Evolutionary conservation across 2,113 vertebrate genomes (phyloP), one percentile per base, ranked within the genome.

Genomic region (Electrona antarctica): DNA sequence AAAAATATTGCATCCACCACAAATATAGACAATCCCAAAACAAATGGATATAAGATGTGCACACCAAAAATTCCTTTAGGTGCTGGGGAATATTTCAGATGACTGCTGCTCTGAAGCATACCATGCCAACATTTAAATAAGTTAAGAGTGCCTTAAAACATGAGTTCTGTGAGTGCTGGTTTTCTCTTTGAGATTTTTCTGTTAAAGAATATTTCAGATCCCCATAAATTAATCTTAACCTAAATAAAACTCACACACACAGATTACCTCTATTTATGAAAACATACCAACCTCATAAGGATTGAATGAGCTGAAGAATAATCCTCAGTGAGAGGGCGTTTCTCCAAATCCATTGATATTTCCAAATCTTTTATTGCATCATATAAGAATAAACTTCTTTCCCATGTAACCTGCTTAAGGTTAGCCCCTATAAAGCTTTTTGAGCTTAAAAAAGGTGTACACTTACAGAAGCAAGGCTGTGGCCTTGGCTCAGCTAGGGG

Each of bases 341-440:
- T 88, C 81, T 87, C 87, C 3, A 65, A 71, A 13, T 88, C 79
- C 0, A 45, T 48, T 7, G 63, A 45, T 9, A 14, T 2, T 10
- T 81, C 10, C 8, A 60, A 8, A 45, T 12, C 75, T 82, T 85
- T 85, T 48, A 5, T 55, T 51, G 15, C 47, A 64, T 28, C 13
- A 3, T 13, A 13, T 54, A 12, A 13, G 5, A n/a, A 54, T 13
- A 7, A n/a, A n/a, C 2, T 15, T 59, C n/a, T 15, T 59, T 29
- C 21, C 57, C 57, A 21, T 12, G 14, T 28, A 41, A 41, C 33
- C 33, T 41, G 33, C 28, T 49, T 45, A 29, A 12, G 6, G 2
- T 1, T 33, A 4, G 29, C 33, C 29, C 48, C n/a, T 5, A 4
- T 29, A 21, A 29, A 41, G 33, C 14, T 21, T 56, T 15, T 8